Evolutionary conservation across 1,140 invertebrate genomes (phyloP), one percentile per base, ranked within the genome.

Genomic region (Caenorhabditis remanei): DNA sequence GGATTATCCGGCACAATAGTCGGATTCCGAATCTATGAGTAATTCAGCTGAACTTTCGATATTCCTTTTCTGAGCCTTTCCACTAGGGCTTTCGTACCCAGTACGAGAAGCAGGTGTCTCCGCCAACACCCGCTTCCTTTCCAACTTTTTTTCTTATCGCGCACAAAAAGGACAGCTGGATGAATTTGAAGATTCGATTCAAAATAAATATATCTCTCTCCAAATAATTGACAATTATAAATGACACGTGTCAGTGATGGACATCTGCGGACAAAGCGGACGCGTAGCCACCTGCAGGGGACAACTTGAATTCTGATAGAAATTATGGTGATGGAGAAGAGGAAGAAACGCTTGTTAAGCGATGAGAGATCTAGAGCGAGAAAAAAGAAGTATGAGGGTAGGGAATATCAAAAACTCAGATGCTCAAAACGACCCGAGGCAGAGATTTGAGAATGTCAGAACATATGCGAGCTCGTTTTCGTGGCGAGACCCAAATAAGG

Each of bases 201-300:
- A 32, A 32, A 32, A 32, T 32, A 32, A 71, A 53, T 53, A 14
- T 53, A 53, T 53, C 50, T 32, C 48, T 71, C 67, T 13, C 56
- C 56, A 58, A 48, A 75, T 53, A 79, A 50, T 79, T 50, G 71
- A 50, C 71, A 79, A 79, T 79, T 79, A 79, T 79, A 50, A 50
- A 50, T 79, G 71, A 50, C 71, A 79, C 71, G 46, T 50, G 46
- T 79, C 71, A 79, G 13, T 50, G 71, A 79, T 48, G 71, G n/a
- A 79, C 71, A 79, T 79, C 71, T 79, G 65, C 65, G 19, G 65
- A 65, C 24, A 2, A 7, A 14, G 21, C 7, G 40, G 63, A 65
- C 56, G 19, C 0, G 24, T 19, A 11, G 21, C 71, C 71, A 79
- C n/a, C 71, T 53, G 46, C 71, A n/a, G 8, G 21, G 21, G 11